Conservation (phyloP, 1,140 invertebrate genomes). For the Lethrus apterus region DNA sequence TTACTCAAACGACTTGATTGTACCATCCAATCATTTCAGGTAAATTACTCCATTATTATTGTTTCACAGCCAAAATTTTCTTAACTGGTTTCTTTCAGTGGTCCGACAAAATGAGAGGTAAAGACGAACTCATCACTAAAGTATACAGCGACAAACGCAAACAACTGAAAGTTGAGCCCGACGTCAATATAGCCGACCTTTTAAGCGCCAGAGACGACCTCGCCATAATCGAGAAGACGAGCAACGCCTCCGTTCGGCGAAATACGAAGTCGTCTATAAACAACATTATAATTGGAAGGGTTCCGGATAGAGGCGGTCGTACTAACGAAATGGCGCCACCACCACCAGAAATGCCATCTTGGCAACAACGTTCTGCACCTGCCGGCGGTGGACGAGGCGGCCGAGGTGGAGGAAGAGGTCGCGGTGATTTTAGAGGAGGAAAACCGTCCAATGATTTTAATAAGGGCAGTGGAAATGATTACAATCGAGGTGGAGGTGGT, state of each 20-base stretch:
- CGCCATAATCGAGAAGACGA: conserved; percentile 82
- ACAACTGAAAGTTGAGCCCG: conserved; percentile 53
- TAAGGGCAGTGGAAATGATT: conserved; percentile 17
- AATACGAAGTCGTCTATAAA: conserved; percentile 76
- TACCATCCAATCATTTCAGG: conserved; percentile 86
- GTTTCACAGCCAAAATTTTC: background rate
- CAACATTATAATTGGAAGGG: conserved; percentile 77
- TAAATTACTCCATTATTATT: conserved; percentile 12
- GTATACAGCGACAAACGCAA: conserved; percentile 62
- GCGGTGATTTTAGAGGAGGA: conserved; percentile 25
- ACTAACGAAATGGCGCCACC: conserved; percentile 83
- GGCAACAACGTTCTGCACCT: conserved; percentile 57
- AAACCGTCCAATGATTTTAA: conserved; percentile 1
- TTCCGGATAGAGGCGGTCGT: conserved; percentile 84
- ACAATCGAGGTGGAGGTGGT: conserved; percentile 9
- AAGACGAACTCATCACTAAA: conserved; percentile 64
- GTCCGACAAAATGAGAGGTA: conserved; percentile 71
- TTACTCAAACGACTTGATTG: conserved; percentile 86
- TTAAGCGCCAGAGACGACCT: conserved; percentile 76
- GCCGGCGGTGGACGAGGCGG: conserved; percentile 27
- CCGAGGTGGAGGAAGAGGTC: conserved; percentile 28
- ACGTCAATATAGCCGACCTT: conserved; percentile 62
- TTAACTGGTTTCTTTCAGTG: conserved; percentile 51
- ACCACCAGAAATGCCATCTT: conserved; percentile 92
- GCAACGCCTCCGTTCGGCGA: conserved; percentile 67